Evolutionary conservation across 2,888 invertebrate species (phyloP).

Genomic region (Drosophila mimica): DNA sequence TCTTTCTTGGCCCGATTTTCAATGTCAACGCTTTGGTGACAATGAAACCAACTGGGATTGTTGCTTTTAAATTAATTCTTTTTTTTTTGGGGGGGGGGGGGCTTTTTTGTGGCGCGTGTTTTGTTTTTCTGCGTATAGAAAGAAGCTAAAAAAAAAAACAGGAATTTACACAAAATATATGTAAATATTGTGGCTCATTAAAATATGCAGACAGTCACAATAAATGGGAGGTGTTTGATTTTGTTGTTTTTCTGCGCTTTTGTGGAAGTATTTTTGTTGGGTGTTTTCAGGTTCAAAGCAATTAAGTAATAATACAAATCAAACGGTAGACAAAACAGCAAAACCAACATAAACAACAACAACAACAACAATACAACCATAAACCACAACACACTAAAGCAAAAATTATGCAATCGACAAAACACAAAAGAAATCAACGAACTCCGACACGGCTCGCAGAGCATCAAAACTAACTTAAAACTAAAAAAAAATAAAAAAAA

Average conservation of each 20-base stretch:
- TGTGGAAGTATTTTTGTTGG: constrained; percentile 26
- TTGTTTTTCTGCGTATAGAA: constrained; percentile 34
- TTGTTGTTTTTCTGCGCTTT: constrained; percentile 7
- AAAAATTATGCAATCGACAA: constrained; percentile 66
- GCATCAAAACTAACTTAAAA: constrained; percentile 21
- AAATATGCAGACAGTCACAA: constrained; percentile 44
- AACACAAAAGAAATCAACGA: constrained; percentile 55
- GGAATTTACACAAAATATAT: constrained; percentile 63
- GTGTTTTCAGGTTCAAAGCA: constrained; percentile 75
- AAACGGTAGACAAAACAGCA: constrained; percentile 52
- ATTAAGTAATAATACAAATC: constrained; percentile 78
- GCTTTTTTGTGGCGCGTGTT: constrained; percentile 55
- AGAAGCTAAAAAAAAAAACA: constrained; percentile 15
- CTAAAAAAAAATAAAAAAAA: too few relatives aligned
- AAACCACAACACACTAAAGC: constrained; percentile 26
- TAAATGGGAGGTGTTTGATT: constrained; percentile 44
- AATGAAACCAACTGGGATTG: constrained; percentile 64
- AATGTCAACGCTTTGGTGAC: constrained; percentile 71
- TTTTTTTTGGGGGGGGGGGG: constrained; percentile 18
- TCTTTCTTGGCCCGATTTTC: constrained; percentile 54
- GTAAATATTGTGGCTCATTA: constrained; percentile 57
- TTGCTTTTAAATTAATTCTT: constrained; percentile 28
- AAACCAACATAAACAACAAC: constrained; percentile 19
- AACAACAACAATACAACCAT: constrained; percentile 14
- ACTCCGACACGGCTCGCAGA: constrained; percentile 44